Evolutionary conservation across 2,797 vertebrate genomes (phyloP), one percentile per base, ranked within the genome.

Genomic region (Anguilla marmorata): DNA sequence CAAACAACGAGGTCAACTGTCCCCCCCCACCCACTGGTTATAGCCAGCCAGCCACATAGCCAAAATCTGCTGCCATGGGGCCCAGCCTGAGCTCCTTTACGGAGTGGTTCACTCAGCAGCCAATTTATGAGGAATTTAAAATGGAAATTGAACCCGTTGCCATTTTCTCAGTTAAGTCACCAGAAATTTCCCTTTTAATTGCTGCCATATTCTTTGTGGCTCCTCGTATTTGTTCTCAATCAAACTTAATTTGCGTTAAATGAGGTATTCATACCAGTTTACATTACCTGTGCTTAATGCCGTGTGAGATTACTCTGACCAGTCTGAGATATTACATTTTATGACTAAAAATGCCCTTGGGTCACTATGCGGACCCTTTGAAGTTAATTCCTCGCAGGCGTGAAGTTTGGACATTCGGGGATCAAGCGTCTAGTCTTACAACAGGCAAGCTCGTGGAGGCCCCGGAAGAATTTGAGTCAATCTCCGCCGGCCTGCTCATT

Each of bases 371-470:
- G 14, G 45, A 82, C 41, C 45, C 79, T 9, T 19, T 50, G 19
- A 82, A 24, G 79, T 50, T 82, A 82, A 82, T 82, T 50, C 45
- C 45, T n/a, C 3, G 45, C 45, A 48, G 79, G 6, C 45, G 21
- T 50, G 2, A 82, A 82, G 37, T 80, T 45, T 5, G 21, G 79
- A 19, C 21, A 82, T 82, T 82, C 7, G 3, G 8, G 45, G 79
- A 82, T 82, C 79, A 82, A 82, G 79, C 79, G 45, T 82, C 19
- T 82, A 48, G 27, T 82, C 33, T 82, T 82, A 50, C 79, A 48
- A 6, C n/a, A 48, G 41, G 79, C 21, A 2, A 50, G 45, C 24
- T 82, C 14, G 7, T 12, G 45, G 79, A n/a, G 79, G 79, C 79
- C 41, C 45, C 6, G 24, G 41, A 45, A 82, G 79, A 48, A 82